Conservation (phyloP, 2,113 vertebrate species). For the Tamias sibiricus region DNA sequence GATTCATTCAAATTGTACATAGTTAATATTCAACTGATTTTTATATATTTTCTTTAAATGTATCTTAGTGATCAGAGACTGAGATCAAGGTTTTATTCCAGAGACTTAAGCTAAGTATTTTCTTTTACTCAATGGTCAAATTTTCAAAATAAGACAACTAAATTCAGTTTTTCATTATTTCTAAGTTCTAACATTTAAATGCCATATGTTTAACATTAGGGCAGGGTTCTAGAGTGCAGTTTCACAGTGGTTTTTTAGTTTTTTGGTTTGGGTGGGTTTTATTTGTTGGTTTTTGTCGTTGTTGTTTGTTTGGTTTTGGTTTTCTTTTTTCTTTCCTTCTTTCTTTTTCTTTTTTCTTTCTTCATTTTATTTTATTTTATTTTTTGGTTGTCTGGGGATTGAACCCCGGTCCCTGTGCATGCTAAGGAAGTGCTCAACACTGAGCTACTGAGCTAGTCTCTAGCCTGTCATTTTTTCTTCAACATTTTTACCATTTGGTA, state of each 20-base stretch:
- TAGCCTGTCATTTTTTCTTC: conserved; percentile 19
- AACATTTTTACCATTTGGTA: conserved; percentile 14
- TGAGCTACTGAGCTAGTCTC: background rate
- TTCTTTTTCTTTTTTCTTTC: too few relatives aligned
- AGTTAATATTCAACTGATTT: conserved; percentile 69
- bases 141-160: conserved; percentile 54
- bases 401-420: background rate
- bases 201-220: conserved; percentile 8
- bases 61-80: conserved; percentile 28
- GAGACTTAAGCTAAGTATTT: conserved; percentile 70
- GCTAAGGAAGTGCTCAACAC: background rate
- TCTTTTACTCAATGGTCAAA: conserved; percentile 64
- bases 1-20: conserved; percentile 56
- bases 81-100: conserved; percentile 54
- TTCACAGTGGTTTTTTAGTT: conserved; percentile 52
- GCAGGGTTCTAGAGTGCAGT: background rate
- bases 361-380: too few relatives aligned
- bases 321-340: too few relatives aligned
- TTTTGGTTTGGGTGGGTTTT: background rate
- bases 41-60: conserved; percentile 63
- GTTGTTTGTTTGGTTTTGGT: too few relatives aligned
- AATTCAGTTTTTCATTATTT: conserved; percentile 53
- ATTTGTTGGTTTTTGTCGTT: too few relatives aligned
- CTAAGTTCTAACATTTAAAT: conserved; percentile 59
- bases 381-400: background rate